phyloP scores from a whole-genome alignment of 2,888 invertebrate species.

The Adelognathus sp. region DNA sequence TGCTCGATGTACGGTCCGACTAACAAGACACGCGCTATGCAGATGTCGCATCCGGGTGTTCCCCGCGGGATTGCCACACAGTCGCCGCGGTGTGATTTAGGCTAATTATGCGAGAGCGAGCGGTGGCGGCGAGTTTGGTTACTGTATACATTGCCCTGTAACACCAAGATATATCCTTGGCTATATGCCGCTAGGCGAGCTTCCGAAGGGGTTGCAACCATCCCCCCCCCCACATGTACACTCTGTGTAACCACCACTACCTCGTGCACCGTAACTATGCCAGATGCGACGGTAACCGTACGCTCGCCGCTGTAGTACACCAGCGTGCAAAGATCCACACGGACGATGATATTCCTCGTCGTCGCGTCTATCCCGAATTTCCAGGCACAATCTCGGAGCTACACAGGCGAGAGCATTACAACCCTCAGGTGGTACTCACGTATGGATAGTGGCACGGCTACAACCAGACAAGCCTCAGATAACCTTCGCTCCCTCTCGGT shows the following conservation, averaged over 20 bases:
- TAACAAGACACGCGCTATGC: slow-evolving; percentile 72
- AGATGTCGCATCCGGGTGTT: slow-evolving; percentile 68
- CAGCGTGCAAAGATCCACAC: not conserved
- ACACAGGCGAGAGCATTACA: not conserved
- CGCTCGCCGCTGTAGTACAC: not conserved
- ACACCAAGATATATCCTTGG: not conserved
- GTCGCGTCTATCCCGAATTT: slow-evolving; percentile 31
- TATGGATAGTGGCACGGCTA: slow-evolving; percentile 51
- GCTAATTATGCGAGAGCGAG: slow-evolving; percentile 73
- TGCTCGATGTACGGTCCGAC: slow-evolving; percentile 41
- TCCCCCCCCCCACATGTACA: no score
- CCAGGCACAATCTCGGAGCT: slow-evolving; percentile 15
- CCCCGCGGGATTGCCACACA: slow-evolving; percentile 61
- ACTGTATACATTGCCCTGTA: not conserved
- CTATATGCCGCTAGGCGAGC: slow-evolving; percentile 29
- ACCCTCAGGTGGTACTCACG: slow-evolving; percentile 47
- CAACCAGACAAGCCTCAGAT: slow-evolving; percentile 40
- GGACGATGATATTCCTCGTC: slow-evolving; percentile 24
- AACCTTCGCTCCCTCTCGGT: slow-evolving; percentile 49
- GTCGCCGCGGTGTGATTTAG: slow-evolving; percentile 68
- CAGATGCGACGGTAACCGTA: not conserved
- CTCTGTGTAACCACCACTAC: not conserved
- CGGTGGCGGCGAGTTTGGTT: slow-evolving; percentile 22
- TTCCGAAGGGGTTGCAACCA: slow-evolving; percentile 30
- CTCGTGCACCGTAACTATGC: slow-evolving; percentile 19